phyloP scores from a whole-genome alignment of 2,888 invertebrate genomes.

The Caenorhabditis sp. region DNA sequence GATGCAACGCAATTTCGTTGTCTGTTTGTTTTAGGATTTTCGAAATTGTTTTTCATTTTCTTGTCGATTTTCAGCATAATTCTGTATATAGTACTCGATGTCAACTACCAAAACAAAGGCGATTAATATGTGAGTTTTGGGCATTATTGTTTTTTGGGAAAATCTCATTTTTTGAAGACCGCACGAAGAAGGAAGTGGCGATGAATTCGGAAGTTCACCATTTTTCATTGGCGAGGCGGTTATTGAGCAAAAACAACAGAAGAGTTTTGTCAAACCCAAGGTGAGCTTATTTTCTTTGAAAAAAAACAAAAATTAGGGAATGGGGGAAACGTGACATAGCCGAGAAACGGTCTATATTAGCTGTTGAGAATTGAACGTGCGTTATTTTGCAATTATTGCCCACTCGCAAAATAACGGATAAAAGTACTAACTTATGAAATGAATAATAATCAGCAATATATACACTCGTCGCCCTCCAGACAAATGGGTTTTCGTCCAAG shows the following conservation, averaged over 20 bases:
- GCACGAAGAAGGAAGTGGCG: background rate
- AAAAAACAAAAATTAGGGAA: no score
- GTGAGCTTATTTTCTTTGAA: background rate
- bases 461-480: background rate
- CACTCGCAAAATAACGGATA: background rate
- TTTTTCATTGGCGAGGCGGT: background rate
- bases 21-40: background rate
- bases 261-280: background rate
- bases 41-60: background rate
- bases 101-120: background rate
- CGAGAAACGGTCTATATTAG: no score
- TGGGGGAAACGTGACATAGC: background rate
- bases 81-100: slow-evolving; percentile 1
- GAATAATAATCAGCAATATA: slow-evolving; percentile 7
- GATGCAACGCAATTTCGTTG: background rate
- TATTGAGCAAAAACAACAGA: background rate
- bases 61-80: background rate
- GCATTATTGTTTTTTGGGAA: no score
- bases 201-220: background rate
- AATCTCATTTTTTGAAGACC: no score
- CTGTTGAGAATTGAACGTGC: no score
- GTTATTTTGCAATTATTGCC: background rate
- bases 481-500: background rate
- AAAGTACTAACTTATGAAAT: slow-evolving; percentile 2
- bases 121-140: background rate